Evolutionary conservation across 2,797 vertebrate genomes (phyloP), one percentile per base, ranked within the genome.

Genomic region (Poecilia gillii): DNA sequence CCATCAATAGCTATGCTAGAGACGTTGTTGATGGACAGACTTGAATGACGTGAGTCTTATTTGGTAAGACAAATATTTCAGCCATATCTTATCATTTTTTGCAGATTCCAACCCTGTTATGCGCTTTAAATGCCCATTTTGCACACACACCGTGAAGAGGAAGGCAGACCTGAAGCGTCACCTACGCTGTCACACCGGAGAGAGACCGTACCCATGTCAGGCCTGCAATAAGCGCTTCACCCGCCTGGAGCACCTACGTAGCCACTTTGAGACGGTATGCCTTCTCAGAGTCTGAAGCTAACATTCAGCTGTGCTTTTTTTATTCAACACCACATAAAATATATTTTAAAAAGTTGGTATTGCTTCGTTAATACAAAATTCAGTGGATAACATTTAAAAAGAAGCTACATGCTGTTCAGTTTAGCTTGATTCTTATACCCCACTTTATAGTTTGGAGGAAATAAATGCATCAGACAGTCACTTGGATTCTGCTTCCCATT

Each of bases 101-200:
- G 72, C 95, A 99, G 98, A 98, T 85, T 95, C 96, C 51, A 96
- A 97, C 86, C 95, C 97, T 64, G 94, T 96, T 68, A 97, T 99
- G 97, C 96, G 97, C 76, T 99, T 99, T 94, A 99, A 99, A 94
- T 99, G 98, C 74, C 98, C 98, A 0, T 99, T 98, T 89, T 99
- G 98, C 88, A 98, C 97, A 1, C 98, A 99, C 6, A 98, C 98
- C 57, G 98, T 99, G 81, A 99, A 99, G 90, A 96, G 98, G 83
- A 99, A 99, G 90, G 98, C 98, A 0, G 98, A 99, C 93, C 94
- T 99, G 25, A 99, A 99, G 93, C 97, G 98, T 4, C 98, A 99
- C 93, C 95, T 99, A 39, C 98, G 98, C 62, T 99, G 98, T 78
- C 98, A 99, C 73, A 99, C 98, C 0, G 98, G 98, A 14, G 98